Conservation (phyloP, 2,888 invertebrate genomes). For the Conchocele bisecta region DNA sequence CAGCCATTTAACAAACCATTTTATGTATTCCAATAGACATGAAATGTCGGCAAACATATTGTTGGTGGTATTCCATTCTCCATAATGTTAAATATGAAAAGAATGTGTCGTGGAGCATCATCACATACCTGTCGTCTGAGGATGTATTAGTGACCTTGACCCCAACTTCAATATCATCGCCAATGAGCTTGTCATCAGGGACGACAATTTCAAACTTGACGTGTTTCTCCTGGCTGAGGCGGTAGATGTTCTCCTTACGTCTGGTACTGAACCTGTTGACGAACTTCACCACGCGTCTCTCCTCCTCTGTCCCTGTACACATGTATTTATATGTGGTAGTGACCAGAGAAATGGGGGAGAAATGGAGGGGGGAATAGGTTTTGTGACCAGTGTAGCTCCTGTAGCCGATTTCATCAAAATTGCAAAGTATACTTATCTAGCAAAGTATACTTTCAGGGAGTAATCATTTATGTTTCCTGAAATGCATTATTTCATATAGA, state of each 20-base stretch:
- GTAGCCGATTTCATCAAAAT: background rate
- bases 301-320: slow-evolving; percentile 72
- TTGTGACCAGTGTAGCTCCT: too few species aligned
- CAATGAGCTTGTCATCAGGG: slow-evolving; percentile 52
- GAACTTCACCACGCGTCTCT: slow-evolving; percentile 67
- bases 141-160: slow-evolving; percentile 59
- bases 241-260: slow-evolving; percentile 67
- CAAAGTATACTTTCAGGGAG: too few species aligned
- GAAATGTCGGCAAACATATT: too few species aligned
- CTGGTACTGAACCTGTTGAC: slow-evolving; percentile 66
- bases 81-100: too few species aligned
- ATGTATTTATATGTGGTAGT: background rate
- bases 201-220: slow-evolving; percentile 52
- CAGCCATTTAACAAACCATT: too few species aligned
- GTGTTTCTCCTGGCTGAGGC: slow-evolving; percentile 39
- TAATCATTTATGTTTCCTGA: too few species aligned
- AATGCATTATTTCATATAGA: too few species aligned
- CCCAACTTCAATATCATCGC: slow-evolving; percentile 60
- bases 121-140: slow-evolving; percentile 37
- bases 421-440: too few species aligned
- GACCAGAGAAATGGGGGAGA: too few species aligned
- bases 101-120: too few species aligned
- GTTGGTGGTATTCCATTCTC: too few species aligned
- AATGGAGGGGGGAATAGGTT: background rate
- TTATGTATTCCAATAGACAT: too few species aligned